These are phyloP conservation scores for Aphidius ervi DNA, from an alignment of 1,140 invertebrate species.

Conservation along the genomic window DNA sequence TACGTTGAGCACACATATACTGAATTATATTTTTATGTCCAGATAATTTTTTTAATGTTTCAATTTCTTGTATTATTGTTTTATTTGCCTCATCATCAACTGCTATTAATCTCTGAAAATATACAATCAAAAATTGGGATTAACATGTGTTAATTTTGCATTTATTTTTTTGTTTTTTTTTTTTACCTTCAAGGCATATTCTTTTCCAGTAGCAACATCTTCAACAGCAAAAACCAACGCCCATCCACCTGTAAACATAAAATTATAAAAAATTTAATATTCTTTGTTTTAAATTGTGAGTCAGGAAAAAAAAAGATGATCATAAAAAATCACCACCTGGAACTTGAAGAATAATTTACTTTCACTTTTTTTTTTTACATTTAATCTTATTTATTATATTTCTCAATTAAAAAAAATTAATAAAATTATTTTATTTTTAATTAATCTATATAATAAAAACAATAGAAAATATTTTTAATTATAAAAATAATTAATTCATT, in stretches of 20 bases:
- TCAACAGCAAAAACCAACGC: constrained; percentile 91
- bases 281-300: too few relatives aligned
- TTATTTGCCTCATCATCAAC: constrained; percentile 74
- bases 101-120: constrained; percentile 65
- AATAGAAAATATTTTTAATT: too few relatives aligned
- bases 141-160: constrained; percentile 7
- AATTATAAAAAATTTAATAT: background rate
- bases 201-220: constrained; percentile 78
- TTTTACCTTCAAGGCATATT: constrained; percentile 82
- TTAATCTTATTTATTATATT: too few relatives aligned
- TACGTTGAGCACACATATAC: constrained; percentile 70
- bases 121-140: constrained; percentile 9
- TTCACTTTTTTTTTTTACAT: background rate
- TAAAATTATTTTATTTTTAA: background rate
- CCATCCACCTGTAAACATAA: constrained; percentile 73
- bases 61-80: constrained; percentile 74
- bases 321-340: too few relatives aligned
- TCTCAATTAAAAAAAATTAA: too few relatives aligned
- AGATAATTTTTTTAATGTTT: constrained; percentile 70
- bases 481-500: background rate
- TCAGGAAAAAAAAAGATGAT: background rate
- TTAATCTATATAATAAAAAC: too few relatives aligned
- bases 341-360: background rate
- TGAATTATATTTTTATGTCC: constrained; percentile 79
- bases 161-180: constrained; percentile 6